Percentiles rank a stretch among this genome's conserved stretches.
These are phyloP conservation scores for Epinotia nisella DNA, from an alignment of 2,888 invertebrate species.

Conservation along the genomic window DNA sequence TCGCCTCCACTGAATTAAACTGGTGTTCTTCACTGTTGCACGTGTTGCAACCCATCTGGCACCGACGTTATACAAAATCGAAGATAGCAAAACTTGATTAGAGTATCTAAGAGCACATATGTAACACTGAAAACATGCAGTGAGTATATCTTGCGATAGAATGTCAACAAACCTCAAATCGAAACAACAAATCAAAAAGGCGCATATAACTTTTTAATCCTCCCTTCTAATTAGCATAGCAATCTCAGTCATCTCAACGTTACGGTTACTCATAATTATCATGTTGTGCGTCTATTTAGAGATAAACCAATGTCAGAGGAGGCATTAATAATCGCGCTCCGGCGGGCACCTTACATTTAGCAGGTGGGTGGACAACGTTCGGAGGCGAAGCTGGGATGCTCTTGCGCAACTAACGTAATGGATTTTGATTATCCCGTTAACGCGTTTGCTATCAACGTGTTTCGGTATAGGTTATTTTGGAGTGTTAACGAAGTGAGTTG, in stretches of 20 bases:
- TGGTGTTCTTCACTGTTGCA: too few species aligned
- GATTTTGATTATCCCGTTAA: slow-evolving; percentile 44
- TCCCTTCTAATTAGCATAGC: slow-evolving; percentile 27
- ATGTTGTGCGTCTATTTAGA: slow-evolving; percentile 40
- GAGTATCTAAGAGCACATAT: background rate
- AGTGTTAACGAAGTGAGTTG: slow-evolving; percentile 1
- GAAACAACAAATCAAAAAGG: background rate
- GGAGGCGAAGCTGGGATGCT: slow-evolving; percentile 27
- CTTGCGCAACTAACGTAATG: slow-evolving; percentile 43
- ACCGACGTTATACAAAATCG: too few species aligned
- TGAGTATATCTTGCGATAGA: background rate
- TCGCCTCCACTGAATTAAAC: too few species aligned
- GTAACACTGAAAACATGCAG: background rate
- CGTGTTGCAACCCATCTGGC: too few species aligned
- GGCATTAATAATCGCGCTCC: slow-evolving; percentile 41
- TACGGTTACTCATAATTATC: slow-evolving; percentile 42
- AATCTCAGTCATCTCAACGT: slow-evolving; percentile 33
- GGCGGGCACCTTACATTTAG: slow-evolving; percentile 44
- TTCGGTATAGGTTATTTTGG: slow-evolving; percentile 12
- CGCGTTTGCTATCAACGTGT: slow-evolving; percentile 22
- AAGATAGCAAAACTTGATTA: too few species aligned
- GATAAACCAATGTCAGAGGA: slow-evolving; percentile 44
- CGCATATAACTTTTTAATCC: slow-evolving; percentile 6
- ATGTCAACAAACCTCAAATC: slow-evolving; percentile 9
- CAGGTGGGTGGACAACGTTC: slow-evolving; percentile 42